Base-by-base conservation (phyloP, 2,888 invertebrate genomes). In the Thecocarcelia acutangulata region DNA sequence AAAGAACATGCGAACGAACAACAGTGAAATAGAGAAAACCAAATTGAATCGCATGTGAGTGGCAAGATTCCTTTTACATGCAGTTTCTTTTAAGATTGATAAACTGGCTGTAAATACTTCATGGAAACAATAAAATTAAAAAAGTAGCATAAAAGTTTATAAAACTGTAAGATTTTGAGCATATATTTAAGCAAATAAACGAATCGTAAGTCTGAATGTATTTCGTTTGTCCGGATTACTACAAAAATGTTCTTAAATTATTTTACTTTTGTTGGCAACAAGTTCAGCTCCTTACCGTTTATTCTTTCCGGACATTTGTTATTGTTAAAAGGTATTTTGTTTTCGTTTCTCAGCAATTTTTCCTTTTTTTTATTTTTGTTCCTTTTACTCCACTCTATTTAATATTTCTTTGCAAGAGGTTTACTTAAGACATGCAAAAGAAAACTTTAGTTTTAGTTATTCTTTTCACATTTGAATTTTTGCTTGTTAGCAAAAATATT, bases 231-330 rank as follows among this genome's bases (percentile, higher is more conserved):
- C 33, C 33, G 9, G 3, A 11, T 21, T 24, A 42, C n/a, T 9
- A 3, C n/a, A 44, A 4, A 42, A 40, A 11, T 11, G 9, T 42
- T 5, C 6, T 42, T 46, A 3, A 28, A 13, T 21, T 52, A 12
- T 15, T 21, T 13, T 17, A 15, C 9, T 19, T 56, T 73, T 68
- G 66, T 61, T 66, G 73, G 61, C 70, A 69, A 63, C 63, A 68
- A 77, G 68, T 64, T 52, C 11, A 73, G 56, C 54, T 78, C 69
- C 64, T 11, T 54, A 24, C 74, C 69, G 82, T 78, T 78, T 73
- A 82, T 78, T 59, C 69, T 74, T 78, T 82, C 70, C 74, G 74
- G 82, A 82, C 82, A 82, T 82, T 82, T 82, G 74, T 78, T 82
- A 82, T 70, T 70, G 74, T 66, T 80, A 42, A 78, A 82, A 78